These are phyloP conservation scores for Eristalis pertinax DNA, from an alignment of 2,888 invertebrate species.

Conservation along the genomic window DNA sequence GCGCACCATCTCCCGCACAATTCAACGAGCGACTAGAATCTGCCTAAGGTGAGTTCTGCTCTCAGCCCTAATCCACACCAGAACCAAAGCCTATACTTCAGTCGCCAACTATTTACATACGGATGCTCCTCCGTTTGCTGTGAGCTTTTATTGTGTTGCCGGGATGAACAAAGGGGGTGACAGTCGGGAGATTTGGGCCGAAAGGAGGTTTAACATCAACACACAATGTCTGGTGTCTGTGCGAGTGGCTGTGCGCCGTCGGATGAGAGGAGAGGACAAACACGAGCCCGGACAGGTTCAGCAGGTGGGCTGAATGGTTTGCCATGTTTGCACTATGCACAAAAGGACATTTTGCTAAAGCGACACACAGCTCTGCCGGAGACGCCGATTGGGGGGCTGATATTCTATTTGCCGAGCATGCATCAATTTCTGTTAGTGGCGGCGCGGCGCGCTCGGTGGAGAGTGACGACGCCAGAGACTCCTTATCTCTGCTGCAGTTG, in stretches of 20 bases:
- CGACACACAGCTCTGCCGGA: not conserved
- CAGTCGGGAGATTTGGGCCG: conserved; percentile 15
- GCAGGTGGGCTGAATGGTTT: conserved; percentile 61
- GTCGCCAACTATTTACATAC: conserved; percentile 41
- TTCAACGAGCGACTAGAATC: conserved; percentile 27
- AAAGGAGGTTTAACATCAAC: conserved; percentile 17
- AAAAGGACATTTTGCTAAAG: conserved; percentile 49
- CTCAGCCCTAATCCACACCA: conserved; percentile 30
- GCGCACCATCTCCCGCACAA: conserved; percentile 27
- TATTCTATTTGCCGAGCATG: conserved; percentile 54
- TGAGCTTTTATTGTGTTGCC: conserved; percentile 31
- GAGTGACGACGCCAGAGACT: not conserved
- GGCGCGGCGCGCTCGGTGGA: not conserved
- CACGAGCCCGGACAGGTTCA: conserved; percentile 31
- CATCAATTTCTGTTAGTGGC: conserved; percentile 51
- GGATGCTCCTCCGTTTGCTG: conserved; percentile 36
- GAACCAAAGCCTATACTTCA: not conserved
- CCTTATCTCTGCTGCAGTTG: conserved; percentile 47
- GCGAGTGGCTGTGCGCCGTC: conserved; percentile 25
- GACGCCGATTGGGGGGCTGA: not conserved
- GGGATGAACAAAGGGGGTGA: conserved; percentile 22
- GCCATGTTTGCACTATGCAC: conserved; percentile 52
- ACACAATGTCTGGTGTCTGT: not conserved
- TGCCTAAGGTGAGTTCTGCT: conserved; percentile 17
- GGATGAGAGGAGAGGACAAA: conserved; percentile 37